These are phyloP conservation scores for Troilus luridus DNA, from an alignment of 2,888 invertebrate genomes.

Conservation along the genomic window DNA sequence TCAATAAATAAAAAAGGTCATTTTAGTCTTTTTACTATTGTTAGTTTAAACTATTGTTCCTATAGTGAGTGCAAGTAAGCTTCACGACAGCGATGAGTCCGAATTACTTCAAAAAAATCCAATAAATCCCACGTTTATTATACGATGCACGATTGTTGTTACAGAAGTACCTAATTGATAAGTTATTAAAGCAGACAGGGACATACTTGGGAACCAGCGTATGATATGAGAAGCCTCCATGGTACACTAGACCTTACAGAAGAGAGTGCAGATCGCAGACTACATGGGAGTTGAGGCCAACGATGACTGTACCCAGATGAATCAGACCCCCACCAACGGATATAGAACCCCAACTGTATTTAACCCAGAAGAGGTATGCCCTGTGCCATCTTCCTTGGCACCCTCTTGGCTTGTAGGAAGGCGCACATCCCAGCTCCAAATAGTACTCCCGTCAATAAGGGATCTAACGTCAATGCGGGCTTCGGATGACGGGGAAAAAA, in stretches of 20 bases:
- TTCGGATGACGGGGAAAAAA: background rate
- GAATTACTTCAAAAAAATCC: background rate
- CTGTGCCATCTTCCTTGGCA: constrained; percentile 26
- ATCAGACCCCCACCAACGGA: constrained; percentile 46
- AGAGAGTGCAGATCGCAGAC: constrained; percentile 21
- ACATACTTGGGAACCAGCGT: constrained; percentile 45
- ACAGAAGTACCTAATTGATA: background rate
- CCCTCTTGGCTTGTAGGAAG: background rate
- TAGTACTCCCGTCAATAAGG: background rate
- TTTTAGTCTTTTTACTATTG: too few species aligned
- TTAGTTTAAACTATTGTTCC: too few species aligned
- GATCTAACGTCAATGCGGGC: background rate
- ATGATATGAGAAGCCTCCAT: constrained; percentile 36
- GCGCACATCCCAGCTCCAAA: background rate
- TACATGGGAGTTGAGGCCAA: constrained; percentile 27
- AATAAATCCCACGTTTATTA: background rate
- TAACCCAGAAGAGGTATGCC: constrained; percentile 40
- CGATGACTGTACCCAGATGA: constrained; percentile 39
- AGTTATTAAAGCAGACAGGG: background rate
- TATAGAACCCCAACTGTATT: constrained; percentile 40
- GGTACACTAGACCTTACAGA: background rate
- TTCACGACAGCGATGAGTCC: background rate
- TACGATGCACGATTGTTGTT: too few species aligned
- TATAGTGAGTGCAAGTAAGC: background rate
- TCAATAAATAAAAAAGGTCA: background rate